Evolutionary conservation across 2,888 invertebrate species (phyloP), one percentile per base, ranked within the genome.

Genomic region (Geotrupes spiniger): DNA sequence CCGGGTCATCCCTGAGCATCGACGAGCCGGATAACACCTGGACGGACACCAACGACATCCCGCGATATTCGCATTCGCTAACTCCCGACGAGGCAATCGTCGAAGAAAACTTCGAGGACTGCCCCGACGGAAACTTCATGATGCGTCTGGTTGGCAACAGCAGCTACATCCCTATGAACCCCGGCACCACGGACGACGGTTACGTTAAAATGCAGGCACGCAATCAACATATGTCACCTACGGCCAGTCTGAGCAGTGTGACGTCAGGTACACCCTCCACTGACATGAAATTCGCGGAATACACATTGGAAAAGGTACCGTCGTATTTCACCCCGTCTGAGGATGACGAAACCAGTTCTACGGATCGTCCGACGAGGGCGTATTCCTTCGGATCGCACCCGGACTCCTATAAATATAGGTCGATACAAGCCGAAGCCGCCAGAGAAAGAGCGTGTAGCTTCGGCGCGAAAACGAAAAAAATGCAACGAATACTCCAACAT

Each of bases 361-460:
- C 57, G 45, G 74, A 72, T 58, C 76, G 78, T 59, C 88, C 88
- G n/a, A 78, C 83, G 42, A 79, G 91, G 57, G 85, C 92, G 1
- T 92, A 91, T 74, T 92, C 92, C 16, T 87, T 92, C 54, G 92
- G 92, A 14, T 91, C 90, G 44, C 81, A 86, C 57, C 86, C 88
- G 2, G 85, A 87, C 56, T 78, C 61, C 1, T 56, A 54, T 28
- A 58, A 56, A 39, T 54, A 51, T 42, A 61, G 60, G 40, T 53
- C 60, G 10, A 33, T 25, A 12, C 48, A 44, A 8, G 31, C 36
- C 1, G 65, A 68, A 10, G 79, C 74, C 27, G 74, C 78, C 28
- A 76, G 89, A 42, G 84, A 82, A 36, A 78, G 89, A 58, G 88
- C 89, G 4, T 88, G 84, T 73, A 89, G 89, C 44, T 86, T 89